Percentiles rank a stretch among this genome's conserved stretches.
These are phyloP conservation scores for Tylochromis polylepis DNA, from an alignment of 2,113 vertebrate species.

Conservation along the genomic window DNA sequence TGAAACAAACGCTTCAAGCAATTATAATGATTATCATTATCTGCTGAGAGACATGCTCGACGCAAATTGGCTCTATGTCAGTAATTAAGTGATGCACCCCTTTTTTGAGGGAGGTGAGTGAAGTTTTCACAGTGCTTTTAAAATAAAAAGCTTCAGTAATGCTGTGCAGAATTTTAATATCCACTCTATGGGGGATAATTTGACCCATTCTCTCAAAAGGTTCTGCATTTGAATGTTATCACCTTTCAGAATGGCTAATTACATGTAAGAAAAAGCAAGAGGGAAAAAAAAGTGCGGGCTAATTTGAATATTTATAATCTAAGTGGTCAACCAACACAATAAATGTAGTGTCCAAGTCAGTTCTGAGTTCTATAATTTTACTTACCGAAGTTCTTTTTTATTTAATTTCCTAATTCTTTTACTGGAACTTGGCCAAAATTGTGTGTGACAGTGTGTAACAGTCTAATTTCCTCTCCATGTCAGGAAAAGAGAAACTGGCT, in stretches of 20 bases:
- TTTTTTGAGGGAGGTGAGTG: constrained; percentile 18
- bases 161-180: constrained; percentile 36
- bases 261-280: constrained; percentile 5
- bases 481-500: neutral
- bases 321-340: neutral
- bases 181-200: constrained; percentile 32
- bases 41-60: constrained; percentile 61
- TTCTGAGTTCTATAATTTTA: constrained; percentile 1
- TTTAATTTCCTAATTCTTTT: constrained; percentile 1
- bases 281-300: neutral
- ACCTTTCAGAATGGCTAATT: constrained; percentile 45
- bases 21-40: constrained; percentile 73
- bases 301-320: constrained; percentile 18
- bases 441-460: constrained; percentile 30
- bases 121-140: constrained; percentile 47
- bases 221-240: constrained; percentile 37
- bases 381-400: neutral
- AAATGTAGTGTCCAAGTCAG: neutral
- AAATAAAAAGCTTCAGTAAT: constrained; percentile 23
- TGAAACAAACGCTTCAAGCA: constrained; percentile 68
- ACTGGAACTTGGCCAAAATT: constrained; percentile 10
- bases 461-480: constrained; percentile 16
- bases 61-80: constrained; percentile 65
- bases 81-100: constrained; percentile 64
- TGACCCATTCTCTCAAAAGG: constrained; percentile 37